Evolutionary conservation across 2,113 vertebrate species (phyloP), one percentile per base, ranked within the genome.

Genomic region (Bubalus kerabau): DNA sequence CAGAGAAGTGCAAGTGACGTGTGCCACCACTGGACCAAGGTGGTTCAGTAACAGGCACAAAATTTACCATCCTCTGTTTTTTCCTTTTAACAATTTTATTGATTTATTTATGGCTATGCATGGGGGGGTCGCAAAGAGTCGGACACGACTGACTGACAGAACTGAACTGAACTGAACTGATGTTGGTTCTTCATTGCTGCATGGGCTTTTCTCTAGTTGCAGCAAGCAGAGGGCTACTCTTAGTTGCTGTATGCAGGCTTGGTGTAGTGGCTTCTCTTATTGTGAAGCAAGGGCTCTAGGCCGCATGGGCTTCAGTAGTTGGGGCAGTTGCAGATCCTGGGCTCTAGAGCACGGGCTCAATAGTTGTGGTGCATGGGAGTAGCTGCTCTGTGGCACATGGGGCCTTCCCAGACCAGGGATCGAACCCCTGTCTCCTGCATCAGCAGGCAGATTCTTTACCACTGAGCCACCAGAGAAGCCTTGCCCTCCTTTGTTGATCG

Each of bases 231-330:
- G 21, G 71, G 40, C 40, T 14, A 24, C 71, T 24, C 40, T 76
- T 76, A 3, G 36, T 24, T 7, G 40, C 71, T 76, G 40, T 7
- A 7, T 26, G 40, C 36, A 76, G 36, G 71, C 71, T 7, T 76
- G 23, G 36, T 43, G 71, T 36, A 26, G 36, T 14, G 12, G 6
- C 40, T 76, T 15, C 21, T 76, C 71, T 14, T 7, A 40, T 14
- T 24, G 2, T 14, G 71, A 43, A 43, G 71, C 36, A 26, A 76
- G 36, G 71, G 71, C 71, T 76, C 36, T 43, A 43, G 71, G 36
- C 3, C 0, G 1, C 36, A 2, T 14, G 71, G 11, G 36, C 21
- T 24, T 43, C 71, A 43, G 71, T 2, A 74, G 21, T 6, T 74
- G 71, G 12, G 21, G 36, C 0, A 26, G 71, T 6, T 76, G 23